Evolutionary conservation across 2,797 vertebrate species (phyloP).

Genomic region (Coreius guichenoti): DNA sequence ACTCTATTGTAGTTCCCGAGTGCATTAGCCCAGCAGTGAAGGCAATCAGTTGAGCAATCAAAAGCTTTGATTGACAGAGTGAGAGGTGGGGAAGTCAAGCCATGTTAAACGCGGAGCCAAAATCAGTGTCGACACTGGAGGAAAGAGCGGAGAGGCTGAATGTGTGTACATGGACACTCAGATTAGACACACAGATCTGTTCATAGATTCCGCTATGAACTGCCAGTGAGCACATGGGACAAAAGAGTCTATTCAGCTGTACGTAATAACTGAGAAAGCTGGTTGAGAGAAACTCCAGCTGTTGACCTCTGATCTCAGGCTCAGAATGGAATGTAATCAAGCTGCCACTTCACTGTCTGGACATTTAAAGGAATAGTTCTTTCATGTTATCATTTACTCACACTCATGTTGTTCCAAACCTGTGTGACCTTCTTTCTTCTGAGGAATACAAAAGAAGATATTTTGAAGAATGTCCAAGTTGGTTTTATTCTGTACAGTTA

Average conservation of each 20-base stretch:
- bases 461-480: neutral
- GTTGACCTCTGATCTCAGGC: slow-evolving; percentile 43
- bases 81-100: slow-evolving; percentile 43
- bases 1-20: slow-evolving; percentile 30
- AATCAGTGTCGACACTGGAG: slow-evolving; percentile 35
- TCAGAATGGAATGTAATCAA: slow-evolving; percentile 30
- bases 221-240: neutral
- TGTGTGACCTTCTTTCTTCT: neutral
- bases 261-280: slow-evolving; percentile 40
- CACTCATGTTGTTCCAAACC: neutral
- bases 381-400: neutral
- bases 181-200: slow-evolving; percentile 9
- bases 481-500: neutral
- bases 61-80: slow-evolving; percentile 44
- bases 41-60: slow-evolving; percentile 52
- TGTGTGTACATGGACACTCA: slow-evolving; percentile 25
- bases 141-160: slow-evolving; percentile 3
- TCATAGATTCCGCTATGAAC: neutral
- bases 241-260: slow-evolving; percentile 13
- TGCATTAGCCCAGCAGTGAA: slow-evolving; percentile 26
- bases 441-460: neutral
- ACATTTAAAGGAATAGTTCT: neutral
- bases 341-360: slow-evolving; percentile 2
- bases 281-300: slow-evolving; percentile 52
- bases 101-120: slow-evolving; percentile 26